These are phyloP conservation scores for Scaptomyza tumidula DNA, from an alignment of 2,888 invertebrate genomes.

Conservation along the genomic window DNA sequence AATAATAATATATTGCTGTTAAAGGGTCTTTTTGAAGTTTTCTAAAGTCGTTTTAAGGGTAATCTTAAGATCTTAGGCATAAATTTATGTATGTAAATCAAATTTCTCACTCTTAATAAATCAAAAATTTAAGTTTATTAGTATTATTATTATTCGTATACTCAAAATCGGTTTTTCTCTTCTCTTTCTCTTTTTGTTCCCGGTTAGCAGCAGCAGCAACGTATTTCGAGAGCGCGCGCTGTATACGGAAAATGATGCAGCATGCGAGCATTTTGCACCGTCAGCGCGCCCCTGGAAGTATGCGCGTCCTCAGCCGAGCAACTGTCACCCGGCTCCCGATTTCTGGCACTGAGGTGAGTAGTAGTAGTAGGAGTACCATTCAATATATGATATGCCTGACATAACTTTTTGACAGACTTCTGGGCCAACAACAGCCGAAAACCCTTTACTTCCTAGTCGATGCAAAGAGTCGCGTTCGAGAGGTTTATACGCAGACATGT, in stretches of 20 bases:
- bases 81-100: too few relatives aligned
- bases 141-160: too few relatives aligned
- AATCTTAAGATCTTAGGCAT: too few relatives aligned
- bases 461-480: constrained; percentile 92
- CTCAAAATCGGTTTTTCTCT: not conserved
- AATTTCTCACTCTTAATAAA: too few relatives aligned
- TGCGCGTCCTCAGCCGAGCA: constrained; percentile 87
- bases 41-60: too few relatives aligned
- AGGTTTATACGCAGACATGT: constrained; percentile 93
- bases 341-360: constrained; percentile 86
- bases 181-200: not conserved
- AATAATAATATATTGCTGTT: too few relatives aligned
- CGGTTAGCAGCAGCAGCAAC: constrained; percentile 79
- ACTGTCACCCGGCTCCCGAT: constrained; percentile 87
- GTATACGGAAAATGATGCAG: constrained; percentile 86
- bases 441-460: constrained; percentile 86
- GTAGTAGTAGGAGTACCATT: too few relatives aligned
- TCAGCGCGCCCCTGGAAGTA: constrained; percentile 92
- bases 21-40: too few relatives aligned
- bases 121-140: too few relatives aligned
- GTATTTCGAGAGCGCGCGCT: constrained; percentile 84
- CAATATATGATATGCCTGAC: constrained; percentile 7
- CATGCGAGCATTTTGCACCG: constrained; percentile 91
- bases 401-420: constrained; percentile 74
- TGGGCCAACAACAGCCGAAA: constrained; percentile 85